Evolutionary conservation across 2,888 invertebrate genomes (phyloP), one percentile per base, ranked within the genome.

Genomic region (Hyppa rectilinea): DNA sequence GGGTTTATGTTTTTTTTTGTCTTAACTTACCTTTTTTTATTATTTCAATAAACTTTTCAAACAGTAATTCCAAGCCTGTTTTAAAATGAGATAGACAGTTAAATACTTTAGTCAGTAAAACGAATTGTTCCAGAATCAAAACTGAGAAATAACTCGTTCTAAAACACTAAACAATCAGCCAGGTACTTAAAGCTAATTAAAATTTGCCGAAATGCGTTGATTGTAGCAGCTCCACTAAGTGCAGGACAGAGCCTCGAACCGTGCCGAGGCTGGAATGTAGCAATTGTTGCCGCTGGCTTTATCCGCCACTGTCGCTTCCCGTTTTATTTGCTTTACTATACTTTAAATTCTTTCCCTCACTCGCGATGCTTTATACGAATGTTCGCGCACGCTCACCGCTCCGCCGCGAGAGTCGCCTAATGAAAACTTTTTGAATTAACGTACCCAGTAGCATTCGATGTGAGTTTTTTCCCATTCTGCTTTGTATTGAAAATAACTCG

Each of bases 351-450:
- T 92, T 94, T 93, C 89, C 87, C 90, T 91, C 89, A 85, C 87
- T 90, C 88, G 87, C 83, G 78, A 87, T 90, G 92, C 91, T 93
- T 92, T 92, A 92, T 93, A 89, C 89, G 89, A 92, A 91, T 91
- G 89, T 90, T 88, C 87, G 85, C 89, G 87, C 88, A 88, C 88
- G 86, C 88, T 87, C 87, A 81, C 86, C 89, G 90, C 87, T 89
- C 88, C 88, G 89, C 88, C 91, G 91, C 89, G 91, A 92, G 90
- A 92, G 88, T 89, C 91, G 81, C 80, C 84, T 92, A 94, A 95
- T 94, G 94, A 92, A 95, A 95, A 95, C 95, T 95, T 95, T 95
- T 93, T 95, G 92, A 95, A 95, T 94, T 93, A 94, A 92, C 93
- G 92, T 92, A 92, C 90, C 90, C 91, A 89, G 91, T 92, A 91